These are phyloP conservation scores for Tipula vernalis DNA, from an alignment of 2,888 invertebrate species.

Conservation along the genomic window DNA sequence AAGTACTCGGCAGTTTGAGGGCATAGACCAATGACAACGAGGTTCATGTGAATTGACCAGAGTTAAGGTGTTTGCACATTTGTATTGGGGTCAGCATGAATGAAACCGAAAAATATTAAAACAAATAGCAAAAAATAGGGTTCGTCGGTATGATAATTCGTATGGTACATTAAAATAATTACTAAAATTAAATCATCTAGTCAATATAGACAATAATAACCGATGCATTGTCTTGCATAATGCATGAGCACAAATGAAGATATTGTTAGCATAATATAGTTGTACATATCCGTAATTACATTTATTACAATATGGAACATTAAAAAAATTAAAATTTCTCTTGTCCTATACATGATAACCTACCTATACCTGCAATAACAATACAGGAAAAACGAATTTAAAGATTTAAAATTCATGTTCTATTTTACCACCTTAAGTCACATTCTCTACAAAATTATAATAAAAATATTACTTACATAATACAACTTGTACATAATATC, in stretches of 20 bases:
- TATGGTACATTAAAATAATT: not conserved
- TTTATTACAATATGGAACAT: not conserved
- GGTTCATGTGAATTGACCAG: no score
- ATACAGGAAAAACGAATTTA: not conserved
- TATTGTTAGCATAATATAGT: not conserved
- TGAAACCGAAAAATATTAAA: no score
- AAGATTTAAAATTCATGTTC: not conserved
- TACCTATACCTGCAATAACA: not conserved
- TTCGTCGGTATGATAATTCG: not conserved
- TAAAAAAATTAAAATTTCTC: not conserved
- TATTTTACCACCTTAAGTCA: not conserved
- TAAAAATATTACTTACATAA: not conserved
- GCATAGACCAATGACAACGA: no score
- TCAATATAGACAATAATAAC: not conserved
- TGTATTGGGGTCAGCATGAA: no score
- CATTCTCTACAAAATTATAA: not conserved
- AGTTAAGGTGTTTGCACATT: no score
- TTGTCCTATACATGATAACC: not conserved
- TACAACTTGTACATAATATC: not conserved
- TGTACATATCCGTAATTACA: not conserved
- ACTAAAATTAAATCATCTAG: not conserved
- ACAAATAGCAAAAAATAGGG: no score
- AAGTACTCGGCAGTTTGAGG: no score
- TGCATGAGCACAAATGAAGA: not conserved
- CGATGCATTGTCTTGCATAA: not conserved